Conservation (phyloP, 2,888 invertebrate genomes). For the Diloba caeruleocephala region DNA sequence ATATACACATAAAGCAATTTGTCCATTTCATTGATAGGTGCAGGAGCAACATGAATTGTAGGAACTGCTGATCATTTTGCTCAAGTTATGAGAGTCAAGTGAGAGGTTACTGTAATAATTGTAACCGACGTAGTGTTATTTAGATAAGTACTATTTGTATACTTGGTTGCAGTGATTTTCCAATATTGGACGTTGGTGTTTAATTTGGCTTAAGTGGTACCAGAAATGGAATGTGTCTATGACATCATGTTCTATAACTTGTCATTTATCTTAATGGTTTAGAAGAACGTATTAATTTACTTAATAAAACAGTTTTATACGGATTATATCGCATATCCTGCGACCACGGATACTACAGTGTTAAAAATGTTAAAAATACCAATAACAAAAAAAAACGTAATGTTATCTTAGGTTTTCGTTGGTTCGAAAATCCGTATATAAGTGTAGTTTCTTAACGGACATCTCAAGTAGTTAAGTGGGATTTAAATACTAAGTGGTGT, state of each 20-base stretch:
- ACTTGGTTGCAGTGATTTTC: conserved; percentile 47
- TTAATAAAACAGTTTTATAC: too few relatives aligned
- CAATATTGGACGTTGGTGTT: conserved; percentile 17
- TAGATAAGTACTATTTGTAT: conserved; percentile 39
- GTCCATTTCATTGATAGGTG: not conserved
- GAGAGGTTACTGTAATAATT: conserved; percentile 42
- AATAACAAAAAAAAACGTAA: too few relatives aligned
- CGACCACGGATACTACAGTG: too few relatives aligned
- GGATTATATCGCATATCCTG: too few relatives aligned
- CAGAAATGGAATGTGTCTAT: conserved; percentile 25
- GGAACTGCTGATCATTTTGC: conserved; percentile 16
- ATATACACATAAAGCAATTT: not conserved
- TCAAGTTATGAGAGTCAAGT: conserved; percentile 43
- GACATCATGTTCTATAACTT: conserved; percentile 41
- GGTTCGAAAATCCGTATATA: too few relatives aligned
- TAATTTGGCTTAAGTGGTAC: conserved; percentile 27
- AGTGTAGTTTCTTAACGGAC: too few relatives aligned
- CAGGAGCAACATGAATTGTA: conserved; percentile 26
- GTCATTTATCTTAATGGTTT: conserved; percentile 46
- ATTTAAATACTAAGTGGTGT: too few relatives aligned
- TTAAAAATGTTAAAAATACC: too few relatives aligned
- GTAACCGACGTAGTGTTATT: conserved; percentile 32
- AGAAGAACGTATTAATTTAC: conserved; percentile 26
- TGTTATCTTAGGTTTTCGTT: too few relatives aligned
- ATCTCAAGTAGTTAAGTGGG: too few relatives aligned